These are phyloP conservation scores for Nettapus auritus DNA, from an alignment of 2,113 vertebrate species.

Conservation along the genomic window DNA sequence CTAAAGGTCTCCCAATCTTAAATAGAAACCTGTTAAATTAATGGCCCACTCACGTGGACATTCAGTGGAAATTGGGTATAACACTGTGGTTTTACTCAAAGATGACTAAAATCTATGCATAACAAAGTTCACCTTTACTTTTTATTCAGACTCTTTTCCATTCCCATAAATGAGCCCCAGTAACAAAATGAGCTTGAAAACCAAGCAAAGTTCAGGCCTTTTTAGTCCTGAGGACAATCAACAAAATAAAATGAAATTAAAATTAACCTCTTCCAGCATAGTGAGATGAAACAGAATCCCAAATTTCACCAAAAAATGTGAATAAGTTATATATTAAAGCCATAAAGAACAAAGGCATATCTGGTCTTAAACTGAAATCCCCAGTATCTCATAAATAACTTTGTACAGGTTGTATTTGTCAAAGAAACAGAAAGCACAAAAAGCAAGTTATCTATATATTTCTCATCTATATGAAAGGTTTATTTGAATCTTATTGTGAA, in stretches of 20 bases:
- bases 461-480: constrained; percentile 31
- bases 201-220: background rate
- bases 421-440: background rate
- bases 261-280: background rate
- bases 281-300: background rate
- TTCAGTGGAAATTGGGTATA: background rate
- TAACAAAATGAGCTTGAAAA: background rate
- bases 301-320: constrained; percentile 1
- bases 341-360: background rate
- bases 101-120: background rate
- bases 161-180: background rate
- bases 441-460: constrained; percentile 40
- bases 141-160: background rate
- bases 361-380: background rate
- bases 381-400: background rate
- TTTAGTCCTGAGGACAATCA: background rate
- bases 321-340: constrained; percentile 4
- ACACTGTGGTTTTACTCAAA: background rate
- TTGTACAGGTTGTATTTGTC: background rate
- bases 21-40: background rate
- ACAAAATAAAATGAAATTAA: constrained; percentile 24
- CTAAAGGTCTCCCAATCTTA: background rate
- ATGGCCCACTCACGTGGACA: background rate
- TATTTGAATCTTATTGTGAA: background rate
- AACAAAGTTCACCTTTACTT: background rate